A percentile compares a stretch with the other conserved stretches of the same genome.
Conservation (phyloP, 2,888 invertebrate species). For the Diaprepes abbreviatus region DNA sequence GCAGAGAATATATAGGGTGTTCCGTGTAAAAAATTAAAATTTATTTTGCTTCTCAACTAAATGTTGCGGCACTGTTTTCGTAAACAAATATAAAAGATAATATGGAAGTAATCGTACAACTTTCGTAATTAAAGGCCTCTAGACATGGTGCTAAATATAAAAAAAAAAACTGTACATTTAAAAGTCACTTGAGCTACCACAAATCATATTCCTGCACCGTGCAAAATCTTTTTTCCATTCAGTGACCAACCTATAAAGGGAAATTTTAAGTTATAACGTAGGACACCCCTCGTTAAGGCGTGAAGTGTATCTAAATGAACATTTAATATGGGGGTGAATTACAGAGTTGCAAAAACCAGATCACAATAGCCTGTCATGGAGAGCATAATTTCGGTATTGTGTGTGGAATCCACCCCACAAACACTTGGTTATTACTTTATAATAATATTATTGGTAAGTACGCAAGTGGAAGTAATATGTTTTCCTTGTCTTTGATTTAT, state of each 20-base stretch:
- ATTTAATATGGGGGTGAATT: constrained; percentile 65
- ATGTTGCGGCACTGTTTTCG: too few species aligned
- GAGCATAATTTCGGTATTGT: constrained; percentile 44
- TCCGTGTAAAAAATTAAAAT: too few species aligned
- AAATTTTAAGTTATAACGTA: neutral
- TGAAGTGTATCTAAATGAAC: constrained; percentile 65
- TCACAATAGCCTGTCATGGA: constrained; percentile 10
- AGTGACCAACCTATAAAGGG: neutral
- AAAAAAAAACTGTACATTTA: too few species aligned
- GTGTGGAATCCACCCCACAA: constrained; percentile 36
- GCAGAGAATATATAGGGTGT: too few species aligned
- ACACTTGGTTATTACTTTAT: constrained; percentile 48
- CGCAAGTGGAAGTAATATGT: constrained; percentile 34
- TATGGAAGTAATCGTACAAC: too few species aligned
- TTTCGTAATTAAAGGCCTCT: too few species aligned
- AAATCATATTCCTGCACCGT: constrained; percentile 6
- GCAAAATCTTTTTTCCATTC: constrained; percentile 13
- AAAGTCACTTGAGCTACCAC: neutral
- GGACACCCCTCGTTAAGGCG: constrained; percentile 48
- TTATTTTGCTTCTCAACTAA: too few species aligned
- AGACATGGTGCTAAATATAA: too few species aligned
- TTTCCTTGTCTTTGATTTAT: constrained; percentile 21
- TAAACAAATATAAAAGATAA: too few species aligned
- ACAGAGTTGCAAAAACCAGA: constrained; percentile 48
- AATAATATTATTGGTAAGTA: constrained; percentile 35